Percentiles rank a stretch among this genome's conserved stretches.
Conservation (phyloP, 2,113 vertebrate genomes). For the Mungos mungo region DNA sequence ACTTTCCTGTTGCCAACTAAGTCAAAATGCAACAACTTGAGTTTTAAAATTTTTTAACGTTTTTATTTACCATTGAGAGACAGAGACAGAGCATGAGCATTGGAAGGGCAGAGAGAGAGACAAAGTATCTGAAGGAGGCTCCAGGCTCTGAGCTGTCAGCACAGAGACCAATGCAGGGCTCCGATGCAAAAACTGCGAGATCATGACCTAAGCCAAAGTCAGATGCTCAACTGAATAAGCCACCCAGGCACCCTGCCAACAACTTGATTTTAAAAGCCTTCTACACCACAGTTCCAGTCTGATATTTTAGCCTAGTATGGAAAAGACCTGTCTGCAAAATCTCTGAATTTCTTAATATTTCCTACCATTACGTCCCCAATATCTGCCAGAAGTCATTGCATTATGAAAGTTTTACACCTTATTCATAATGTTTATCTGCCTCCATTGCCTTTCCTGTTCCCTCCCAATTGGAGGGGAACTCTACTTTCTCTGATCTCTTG, state of each 20-base stretch:
- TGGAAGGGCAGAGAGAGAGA: too few relatives aligned
- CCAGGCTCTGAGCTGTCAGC: too few relatives aligned
- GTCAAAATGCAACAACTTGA: not conserved
- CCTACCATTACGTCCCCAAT: not conserved
- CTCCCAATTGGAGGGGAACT: rapidly evolving
- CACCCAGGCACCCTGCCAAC: not conserved
- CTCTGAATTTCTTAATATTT: not conserved
- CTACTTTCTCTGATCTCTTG: not conserved
- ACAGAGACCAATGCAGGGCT: too few relatives aligned
- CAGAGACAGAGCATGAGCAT: too few relatives aligned
- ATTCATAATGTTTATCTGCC: not conserved
- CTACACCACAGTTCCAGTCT: not conserved
- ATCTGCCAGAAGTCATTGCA: not conserved
- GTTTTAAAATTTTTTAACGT: not conserved
- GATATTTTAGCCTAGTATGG: not conserved
- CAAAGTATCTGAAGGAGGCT: too few relatives aligned
- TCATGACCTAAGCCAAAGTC: too few relatives aligned
- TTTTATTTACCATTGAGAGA: too few relatives aligned
- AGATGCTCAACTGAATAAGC: too few relatives aligned
- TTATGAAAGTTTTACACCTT: not conserved
- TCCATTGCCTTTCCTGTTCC: not conserved
- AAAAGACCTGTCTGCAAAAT: not conserved
- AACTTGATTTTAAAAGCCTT: not conserved
- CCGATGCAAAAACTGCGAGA: too few relatives aligned
- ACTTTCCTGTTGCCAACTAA: not conserved